Conservation (phyloP, 2,888 invertebrate species). For the Abscondita cerata region DNA sequence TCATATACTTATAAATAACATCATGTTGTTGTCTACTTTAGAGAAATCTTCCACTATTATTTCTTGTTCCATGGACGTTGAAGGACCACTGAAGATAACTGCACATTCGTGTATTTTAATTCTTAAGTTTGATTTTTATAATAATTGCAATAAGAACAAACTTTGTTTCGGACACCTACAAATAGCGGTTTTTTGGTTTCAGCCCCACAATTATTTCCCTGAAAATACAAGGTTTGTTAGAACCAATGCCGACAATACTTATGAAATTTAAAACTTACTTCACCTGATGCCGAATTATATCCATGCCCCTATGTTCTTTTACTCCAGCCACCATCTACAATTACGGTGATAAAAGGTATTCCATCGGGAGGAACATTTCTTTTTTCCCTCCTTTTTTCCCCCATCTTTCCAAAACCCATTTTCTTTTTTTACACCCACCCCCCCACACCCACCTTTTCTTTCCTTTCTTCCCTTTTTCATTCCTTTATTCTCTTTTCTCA, state of each 20-base stretch:
- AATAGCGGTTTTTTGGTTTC: slow-evolving; percentile 1
- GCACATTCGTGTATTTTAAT: not conserved
- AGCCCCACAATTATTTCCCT: not conserved
- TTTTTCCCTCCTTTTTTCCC: too few species aligned
- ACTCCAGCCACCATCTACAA: not conserved
- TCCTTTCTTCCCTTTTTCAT: not conserved
- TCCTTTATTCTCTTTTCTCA: not conserved
- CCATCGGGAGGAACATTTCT: not conserved
- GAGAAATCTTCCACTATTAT: too few species aligned
- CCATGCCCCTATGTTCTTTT: not conserved
- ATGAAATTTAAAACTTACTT: not conserved
- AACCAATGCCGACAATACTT: too few species aligned
- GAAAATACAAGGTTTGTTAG: too few species aligned
- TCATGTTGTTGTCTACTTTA: too few species aligned
- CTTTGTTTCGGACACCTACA: not conserved
- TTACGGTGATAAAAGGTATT: not conserved
- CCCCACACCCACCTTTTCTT: not conserved
- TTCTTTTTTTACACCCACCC: too few species aligned
- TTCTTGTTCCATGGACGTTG: not conserved
- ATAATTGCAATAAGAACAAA: not conserved
- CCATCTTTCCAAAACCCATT: too few species aligned
- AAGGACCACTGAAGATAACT: not conserved
- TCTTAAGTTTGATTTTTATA: not conserved
- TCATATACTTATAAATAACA: too few species aligned
- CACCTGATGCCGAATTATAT: not conserved